Conservation (phyloP, 2,888 invertebrate species). For the Dinocampus coccinellae region DNA sequence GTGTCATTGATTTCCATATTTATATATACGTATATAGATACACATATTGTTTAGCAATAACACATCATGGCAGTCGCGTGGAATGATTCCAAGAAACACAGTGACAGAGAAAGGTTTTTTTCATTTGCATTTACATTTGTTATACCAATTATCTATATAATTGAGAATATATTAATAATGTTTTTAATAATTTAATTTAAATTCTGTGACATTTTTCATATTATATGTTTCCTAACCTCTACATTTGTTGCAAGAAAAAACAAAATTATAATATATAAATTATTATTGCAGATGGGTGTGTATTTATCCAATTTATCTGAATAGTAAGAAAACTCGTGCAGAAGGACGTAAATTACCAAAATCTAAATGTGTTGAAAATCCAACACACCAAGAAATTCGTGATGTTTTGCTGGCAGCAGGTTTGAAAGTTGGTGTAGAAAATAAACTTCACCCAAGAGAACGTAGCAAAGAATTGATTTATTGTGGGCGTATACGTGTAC, state of each 20-base stretch:
- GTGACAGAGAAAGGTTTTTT: slow-evolving; percentile 82
- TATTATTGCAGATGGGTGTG: slow-evolving; percentile 85
- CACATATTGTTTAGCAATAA: not conserved
- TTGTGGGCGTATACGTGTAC: slow-evolving; percentile 92
- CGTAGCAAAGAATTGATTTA: slow-evolving; percentile 88
- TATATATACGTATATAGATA: not conserved
- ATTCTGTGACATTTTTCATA: not conserved
- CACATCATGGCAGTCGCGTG: slow-evolving; percentile 70
- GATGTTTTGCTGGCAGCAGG: slow-evolving; percentile 91
- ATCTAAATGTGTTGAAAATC: slow-evolving; percentile 92
- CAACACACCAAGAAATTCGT: slow-evolving; percentile 93
- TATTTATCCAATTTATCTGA: slow-evolving; percentile 96
- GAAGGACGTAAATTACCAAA: slow-evolving; percentile 90
- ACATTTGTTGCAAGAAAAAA: too few relatives aligned
- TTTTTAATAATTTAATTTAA: slow-evolving; percentile 5
- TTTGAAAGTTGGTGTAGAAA: slow-evolving; percentile 89
- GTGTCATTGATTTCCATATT: not conserved
- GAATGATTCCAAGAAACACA: slow-evolving; percentile 83
- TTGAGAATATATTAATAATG: not conserved
- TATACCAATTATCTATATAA: not conserved
- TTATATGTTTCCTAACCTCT: slow-evolving; percentile 49
- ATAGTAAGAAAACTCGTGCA: slow-evolving; percentile 90
- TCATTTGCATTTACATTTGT: slow-evolving; percentile 10
- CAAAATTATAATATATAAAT: slow-evolving; percentile 10
- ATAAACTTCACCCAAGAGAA: slow-evolving; percentile 92